Evolutionary conservation across 2,113 vertebrate genomes (phyloP).

Genomic region (Salvelinus namaycush): DNA sequence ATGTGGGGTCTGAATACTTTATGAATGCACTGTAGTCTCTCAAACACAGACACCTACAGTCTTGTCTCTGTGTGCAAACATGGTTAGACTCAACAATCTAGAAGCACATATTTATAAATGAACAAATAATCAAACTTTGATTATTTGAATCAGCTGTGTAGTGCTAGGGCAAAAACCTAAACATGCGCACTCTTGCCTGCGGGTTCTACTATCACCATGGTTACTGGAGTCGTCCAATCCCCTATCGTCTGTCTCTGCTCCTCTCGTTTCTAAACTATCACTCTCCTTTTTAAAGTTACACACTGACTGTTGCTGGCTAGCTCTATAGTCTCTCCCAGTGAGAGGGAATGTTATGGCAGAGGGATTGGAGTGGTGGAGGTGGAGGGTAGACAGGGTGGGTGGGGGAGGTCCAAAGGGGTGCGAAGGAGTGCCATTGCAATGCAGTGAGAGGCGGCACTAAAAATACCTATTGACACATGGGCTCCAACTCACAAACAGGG

Average conservation of each 20-base stretch:
- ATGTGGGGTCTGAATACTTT: too few species aligned
- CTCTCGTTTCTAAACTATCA: slow-evolving; percentile 32
- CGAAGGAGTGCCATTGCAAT: slow-evolving; percentile 75
- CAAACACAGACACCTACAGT: too few species aligned
- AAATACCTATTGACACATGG: slow-evolving; percentile 79
- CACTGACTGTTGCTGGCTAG: slow-evolving; percentile 49
- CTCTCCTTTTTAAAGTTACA: slow-evolving; percentile 30
- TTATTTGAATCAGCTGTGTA: too few species aligned
- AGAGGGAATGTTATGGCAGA: slow-evolving; percentile 61
- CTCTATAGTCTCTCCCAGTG: slow-evolving; percentile 50
- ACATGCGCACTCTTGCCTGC: background rate
- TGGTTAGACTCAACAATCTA: background rate
- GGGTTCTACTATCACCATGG: slow-evolving; percentile 36
- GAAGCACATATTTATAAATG: slow-evolving; percentile 24
- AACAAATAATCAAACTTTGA: too few species aligned
- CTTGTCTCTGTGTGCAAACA: slow-evolving; percentile 1
- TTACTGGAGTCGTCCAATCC: slow-evolving; percentile 30
- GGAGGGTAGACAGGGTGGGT: slow-evolving; percentile 19
- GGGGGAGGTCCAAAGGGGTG: slow-evolving; percentile 48
- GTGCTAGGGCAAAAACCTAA: too few species aligned
- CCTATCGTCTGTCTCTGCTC: slow-evolving; percentile 6
- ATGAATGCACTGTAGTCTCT: too few species aligned
- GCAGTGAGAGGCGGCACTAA: slow-evolving; percentile 75
- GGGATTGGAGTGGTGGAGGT: slow-evolving; percentile 23
- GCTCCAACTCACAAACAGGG: slow-evolving; percentile 64